Percentiles rank a stretch among this genome's conserved stretches.
phyloP scores from a whole-genome alignment of 2,113 vertebrate genomes.

The Prietella phreatophila region DNA sequence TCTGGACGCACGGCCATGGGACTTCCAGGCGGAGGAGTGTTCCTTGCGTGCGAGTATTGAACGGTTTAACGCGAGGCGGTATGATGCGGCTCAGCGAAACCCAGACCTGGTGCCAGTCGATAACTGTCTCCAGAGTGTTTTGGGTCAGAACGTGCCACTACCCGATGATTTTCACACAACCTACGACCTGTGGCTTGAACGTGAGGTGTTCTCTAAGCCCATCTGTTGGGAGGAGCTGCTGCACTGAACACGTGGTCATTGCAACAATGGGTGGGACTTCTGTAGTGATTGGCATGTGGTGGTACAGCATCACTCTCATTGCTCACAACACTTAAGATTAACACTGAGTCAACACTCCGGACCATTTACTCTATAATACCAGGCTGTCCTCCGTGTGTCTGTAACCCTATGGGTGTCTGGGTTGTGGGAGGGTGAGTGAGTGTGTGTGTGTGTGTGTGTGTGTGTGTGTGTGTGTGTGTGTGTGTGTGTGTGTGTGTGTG shows the following conservation, averaged over 20 bases:
- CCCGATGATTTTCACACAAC: conserved; percentile 97
- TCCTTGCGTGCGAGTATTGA: conserved; percentile 94
- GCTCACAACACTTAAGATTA: background rate
- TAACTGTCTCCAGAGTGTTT: conserved; percentile 97
- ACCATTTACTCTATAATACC: background rate
- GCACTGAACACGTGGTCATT: conserved; percentile 72
- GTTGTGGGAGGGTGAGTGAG: too few relatives aligned
- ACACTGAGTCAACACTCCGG: background rate
- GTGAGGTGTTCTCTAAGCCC: conserved; percentile 97
- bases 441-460: background rate
- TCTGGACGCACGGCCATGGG: conserved; percentile 95
- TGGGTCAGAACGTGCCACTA: conserved; percentile 90
- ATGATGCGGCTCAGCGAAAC: conserved; percentile 86
- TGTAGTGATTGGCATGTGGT: background rate
- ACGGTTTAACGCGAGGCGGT: conserved; percentile 93
- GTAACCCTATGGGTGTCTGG: background rate
- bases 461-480: too few relatives aligned
- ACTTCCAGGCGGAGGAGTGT: conserved; percentile 97
- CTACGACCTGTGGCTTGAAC: conserved; percentile 96
- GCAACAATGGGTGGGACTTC: background rate
- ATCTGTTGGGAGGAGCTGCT: conserved; percentile 98
- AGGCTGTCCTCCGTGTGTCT: background rate
- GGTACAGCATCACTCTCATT: background rate
- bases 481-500: background rate
- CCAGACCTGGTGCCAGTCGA: conserved; percentile 94